Evolutionary conservation across 2,113 vertebrate species (phyloP).

Genomic region (Takifugu flavidus): DNA sequence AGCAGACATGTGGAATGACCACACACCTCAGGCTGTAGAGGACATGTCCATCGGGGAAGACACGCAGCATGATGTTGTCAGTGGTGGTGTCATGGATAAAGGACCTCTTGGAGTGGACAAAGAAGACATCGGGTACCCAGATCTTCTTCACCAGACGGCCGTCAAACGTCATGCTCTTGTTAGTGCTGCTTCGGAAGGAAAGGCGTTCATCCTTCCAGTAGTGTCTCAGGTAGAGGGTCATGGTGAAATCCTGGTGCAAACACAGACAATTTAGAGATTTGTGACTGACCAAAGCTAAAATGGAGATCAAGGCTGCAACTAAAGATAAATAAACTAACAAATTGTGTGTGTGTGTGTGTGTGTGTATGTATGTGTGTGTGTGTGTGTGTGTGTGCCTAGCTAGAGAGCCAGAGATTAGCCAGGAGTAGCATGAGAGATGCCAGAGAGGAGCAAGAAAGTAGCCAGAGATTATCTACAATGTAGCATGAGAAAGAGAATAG

Average conservation of each 20-base stretch:
- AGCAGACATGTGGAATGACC: not conserved
- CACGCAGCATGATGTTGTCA: constrained; percentile 94
- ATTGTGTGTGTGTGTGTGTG: too few species aligned
- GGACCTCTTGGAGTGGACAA: constrained; percentile 94
- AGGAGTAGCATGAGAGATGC: too few species aligned
- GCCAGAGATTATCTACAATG: too few species aligned
- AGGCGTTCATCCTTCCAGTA: constrained; percentile 97
- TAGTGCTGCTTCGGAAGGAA: constrained; percentile 86
- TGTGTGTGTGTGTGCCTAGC: too few species aligned
- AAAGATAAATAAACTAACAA: too few species aligned
- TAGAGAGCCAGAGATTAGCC: too few species aligned
- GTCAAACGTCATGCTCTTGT: constrained; percentile 96
- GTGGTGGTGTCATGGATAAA: constrained; percentile 95
- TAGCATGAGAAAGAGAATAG: too few species aligned
- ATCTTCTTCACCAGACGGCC: constrained; percentile 94
- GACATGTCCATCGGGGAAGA: constrained; percentile 91
- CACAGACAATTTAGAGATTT: too few species aligned
- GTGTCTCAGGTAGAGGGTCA: constrained; percentile 93
- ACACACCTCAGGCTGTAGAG: constrained; percentile 91
- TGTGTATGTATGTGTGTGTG: too few species aligned
- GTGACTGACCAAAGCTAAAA: too few species aligned
- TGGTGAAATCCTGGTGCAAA: constrained; percentile 87
- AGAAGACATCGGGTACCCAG: constrained; percentile 96
- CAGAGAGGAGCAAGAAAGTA: too few species aligned
- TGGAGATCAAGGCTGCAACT: too few species aligned